These are phyloP conservation scores for Helicoverpa armigera DNA, from an alignment of 1,140 invertebrate genomes.

Conservation along the genomic window DNA sequence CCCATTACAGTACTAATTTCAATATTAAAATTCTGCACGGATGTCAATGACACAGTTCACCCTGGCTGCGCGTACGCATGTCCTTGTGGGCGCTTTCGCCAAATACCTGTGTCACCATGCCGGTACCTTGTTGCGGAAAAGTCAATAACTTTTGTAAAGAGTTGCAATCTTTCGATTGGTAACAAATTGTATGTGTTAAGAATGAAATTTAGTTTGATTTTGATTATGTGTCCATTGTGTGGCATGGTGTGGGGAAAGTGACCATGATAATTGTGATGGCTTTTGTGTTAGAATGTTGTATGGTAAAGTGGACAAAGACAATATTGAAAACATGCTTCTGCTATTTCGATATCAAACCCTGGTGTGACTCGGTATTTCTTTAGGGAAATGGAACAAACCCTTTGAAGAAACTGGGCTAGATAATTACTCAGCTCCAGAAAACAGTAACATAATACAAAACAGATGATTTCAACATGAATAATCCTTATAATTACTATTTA, in stretches of 20 bases:
- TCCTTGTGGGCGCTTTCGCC: conserved; percentile 48
- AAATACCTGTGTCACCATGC: conserved; percentile 37
- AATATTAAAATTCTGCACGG: conserved; percentile 36
- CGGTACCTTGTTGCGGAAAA: conserved; percentile 30
- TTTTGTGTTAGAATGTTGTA: neutral
- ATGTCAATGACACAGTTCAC: conserved; percentile 47
- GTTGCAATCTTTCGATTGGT: conserved; percentile 16
- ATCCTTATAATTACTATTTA: neutral
- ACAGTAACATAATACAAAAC: neutral
- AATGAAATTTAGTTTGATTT: conserved; percentile 23
- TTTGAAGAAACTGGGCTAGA: neutral
- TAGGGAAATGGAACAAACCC: too few relatives aligned
- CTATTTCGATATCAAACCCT: too few relatives aligned
- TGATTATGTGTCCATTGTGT: conserved; percentile 13
- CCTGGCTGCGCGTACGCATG: conserved; percentile 34
- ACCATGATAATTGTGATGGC: neutral
- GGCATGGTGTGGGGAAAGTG: neutral
- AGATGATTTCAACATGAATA: neutral
- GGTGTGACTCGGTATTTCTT: too few relatives aligned
- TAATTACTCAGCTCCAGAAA: neutral
- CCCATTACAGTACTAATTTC: conserved; percentile 13
- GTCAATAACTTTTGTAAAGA: conserved; percentile 17
- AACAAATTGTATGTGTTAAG: conserved; percentile 17
- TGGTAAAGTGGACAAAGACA: too few relatives aligned
- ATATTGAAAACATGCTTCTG: too few relatives aligned